Conservation (phyloP, 2,797 vertebrate species). For the Tragelaphus eurycerus region DNA sequence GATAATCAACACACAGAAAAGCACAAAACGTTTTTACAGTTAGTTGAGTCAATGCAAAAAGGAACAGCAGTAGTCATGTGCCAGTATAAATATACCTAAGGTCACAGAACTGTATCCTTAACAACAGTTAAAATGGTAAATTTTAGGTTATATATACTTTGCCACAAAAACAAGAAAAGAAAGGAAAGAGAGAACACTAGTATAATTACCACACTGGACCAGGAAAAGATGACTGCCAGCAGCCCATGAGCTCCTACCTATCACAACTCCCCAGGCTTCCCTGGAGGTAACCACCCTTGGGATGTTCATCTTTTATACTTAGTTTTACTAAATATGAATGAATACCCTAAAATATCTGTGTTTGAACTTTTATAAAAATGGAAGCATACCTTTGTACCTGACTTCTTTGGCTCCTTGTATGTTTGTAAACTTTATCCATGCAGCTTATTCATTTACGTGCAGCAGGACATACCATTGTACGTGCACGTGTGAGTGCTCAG, state of each 20-base stretch:
- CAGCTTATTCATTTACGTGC: background rate
- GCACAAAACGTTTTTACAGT: background rate
- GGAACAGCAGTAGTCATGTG: background rate
- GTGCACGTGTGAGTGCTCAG: background rate
- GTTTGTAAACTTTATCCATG: background rate
- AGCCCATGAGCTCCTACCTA: background rate
- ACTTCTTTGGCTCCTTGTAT: background rate
- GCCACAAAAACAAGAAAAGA: background rate
- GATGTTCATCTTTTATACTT: background rate
- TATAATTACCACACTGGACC: background rate
- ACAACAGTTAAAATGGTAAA: background rate
- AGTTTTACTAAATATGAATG: background rate
- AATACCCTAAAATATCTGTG: background rate
- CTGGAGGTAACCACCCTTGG: background rate
- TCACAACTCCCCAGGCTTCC: background rate
- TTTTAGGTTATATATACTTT: background rate
- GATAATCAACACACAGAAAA: background rate
- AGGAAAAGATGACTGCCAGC: background rate
- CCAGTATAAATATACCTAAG: background rate
- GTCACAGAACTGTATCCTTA: background rate
- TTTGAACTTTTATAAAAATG: background rate
- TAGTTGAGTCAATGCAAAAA: background rate
- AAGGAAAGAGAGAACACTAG: background rate
- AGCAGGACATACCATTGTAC: background rate
- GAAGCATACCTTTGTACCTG: background rate